phyloP scores from a whole-genome alignment of 2,888 invertebrate genomes.

The Eristalinus sepulchralis region DNA sequence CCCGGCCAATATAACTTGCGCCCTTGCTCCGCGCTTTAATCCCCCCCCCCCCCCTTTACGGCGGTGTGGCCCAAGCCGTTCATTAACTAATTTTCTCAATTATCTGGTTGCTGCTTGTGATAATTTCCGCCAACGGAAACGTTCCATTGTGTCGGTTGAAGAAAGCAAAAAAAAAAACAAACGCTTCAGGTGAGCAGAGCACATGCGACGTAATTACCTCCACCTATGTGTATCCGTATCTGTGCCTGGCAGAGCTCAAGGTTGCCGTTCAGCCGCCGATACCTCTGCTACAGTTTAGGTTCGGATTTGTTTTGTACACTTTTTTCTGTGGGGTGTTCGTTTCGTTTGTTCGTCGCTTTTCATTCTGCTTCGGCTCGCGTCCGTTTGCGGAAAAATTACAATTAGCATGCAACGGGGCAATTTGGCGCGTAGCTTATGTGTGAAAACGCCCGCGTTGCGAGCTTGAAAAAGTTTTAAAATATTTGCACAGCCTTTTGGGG shows the following conservation, averaged over 20 bases:
- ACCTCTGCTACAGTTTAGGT: constrained; percentile 23
- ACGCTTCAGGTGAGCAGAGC: constrained; percentile 34
- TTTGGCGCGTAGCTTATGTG: constrained; percentile 23
- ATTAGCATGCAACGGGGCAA: constrained; percentile 44
- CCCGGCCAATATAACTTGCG: constrained; percentile 18
- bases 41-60: no score
- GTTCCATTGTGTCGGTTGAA: constrained; percentile 21
- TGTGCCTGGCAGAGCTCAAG: constrained; percentile 24
- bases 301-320: neutral
- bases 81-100: constrained; percentile 46
- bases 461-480: constrained; percentile 1
- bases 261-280: neutral
- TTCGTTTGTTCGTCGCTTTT: constrained; percentile 7
- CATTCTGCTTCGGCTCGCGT: neutral
- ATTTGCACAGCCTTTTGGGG: neutral
- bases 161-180: neutral
- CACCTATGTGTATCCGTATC: constrained; percentile 17
- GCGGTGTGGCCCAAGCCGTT: constrained; percentile 4
- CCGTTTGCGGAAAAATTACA: constrained; percentile 38
- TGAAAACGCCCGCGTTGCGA: constrained; percentile 8
- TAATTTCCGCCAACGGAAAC: constrained; percentile 50
- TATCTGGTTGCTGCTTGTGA: constrained; percentile 46
- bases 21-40: neutral
- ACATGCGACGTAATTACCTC: constrained; percentile 37
- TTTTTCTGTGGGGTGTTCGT: neutral